Evolutionary conservation across 2,113 vertebrate species (phyloP).

Genomic region (Prochilodus magdalenae): DNA sequence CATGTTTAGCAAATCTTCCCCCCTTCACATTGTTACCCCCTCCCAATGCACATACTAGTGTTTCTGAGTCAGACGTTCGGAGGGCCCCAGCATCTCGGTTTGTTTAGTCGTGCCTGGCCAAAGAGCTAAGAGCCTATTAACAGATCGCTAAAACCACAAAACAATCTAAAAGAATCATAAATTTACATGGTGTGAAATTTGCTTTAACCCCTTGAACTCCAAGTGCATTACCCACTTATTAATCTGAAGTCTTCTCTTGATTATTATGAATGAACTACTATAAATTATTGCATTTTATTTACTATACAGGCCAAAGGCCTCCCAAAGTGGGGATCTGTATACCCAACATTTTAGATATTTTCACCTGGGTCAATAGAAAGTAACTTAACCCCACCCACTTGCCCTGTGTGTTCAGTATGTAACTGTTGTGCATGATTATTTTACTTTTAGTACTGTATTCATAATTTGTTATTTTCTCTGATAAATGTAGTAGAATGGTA

Average conservation of each 20-base stretch:
- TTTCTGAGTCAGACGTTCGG: slow-evolving; percentile 15
- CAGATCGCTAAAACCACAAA: slow-evolving; percentile 15
- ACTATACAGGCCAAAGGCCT: too few relatives aligned
- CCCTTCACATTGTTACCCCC: slow-evolving; percentile 33
- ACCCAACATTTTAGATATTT: too few relatives aligned
- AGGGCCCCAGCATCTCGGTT: neutral
- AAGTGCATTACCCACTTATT: too few relatives aligned
- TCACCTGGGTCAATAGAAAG: neutral
- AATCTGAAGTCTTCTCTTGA: too few relatives aligned
- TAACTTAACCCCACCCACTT: neutral
- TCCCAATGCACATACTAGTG: slow-evolving; percentile 22
- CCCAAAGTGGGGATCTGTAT: neutral
- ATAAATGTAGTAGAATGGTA: too few relatives aligned
- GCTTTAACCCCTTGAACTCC: too few relatives aligned
- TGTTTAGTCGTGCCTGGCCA: slow-evolving; percentile 5
- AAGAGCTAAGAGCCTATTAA: neutral
- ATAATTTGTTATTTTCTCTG: too few relatives aligned
- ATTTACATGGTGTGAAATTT: neutral
- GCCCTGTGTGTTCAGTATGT: neutral
- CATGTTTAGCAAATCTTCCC: slow-evolving; percentile 58
- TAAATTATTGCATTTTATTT: too few relatives aligned
- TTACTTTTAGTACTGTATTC: too few relatives aligned
- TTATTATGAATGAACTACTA: too few relatives aligned
- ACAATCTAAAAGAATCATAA: neutral
- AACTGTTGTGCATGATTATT: neutral